phyloP scores from a whole-genome alignment of 2,113 vertebrate genomes.

The Centrocercus urophasianus region DNA sequence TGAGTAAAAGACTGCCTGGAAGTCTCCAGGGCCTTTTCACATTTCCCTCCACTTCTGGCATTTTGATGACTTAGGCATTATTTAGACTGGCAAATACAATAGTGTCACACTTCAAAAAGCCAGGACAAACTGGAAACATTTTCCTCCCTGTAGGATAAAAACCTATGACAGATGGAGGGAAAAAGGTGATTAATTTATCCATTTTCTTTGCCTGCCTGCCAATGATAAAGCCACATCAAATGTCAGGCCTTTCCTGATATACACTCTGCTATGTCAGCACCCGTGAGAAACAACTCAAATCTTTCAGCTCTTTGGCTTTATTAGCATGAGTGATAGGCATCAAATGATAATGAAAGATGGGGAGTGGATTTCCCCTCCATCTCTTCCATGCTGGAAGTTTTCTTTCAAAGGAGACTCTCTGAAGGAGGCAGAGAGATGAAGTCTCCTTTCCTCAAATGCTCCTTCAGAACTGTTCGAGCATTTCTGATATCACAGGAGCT shows the following conservation, averaged over 20 bases:
- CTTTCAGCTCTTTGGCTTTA: slow-evolving; percentile 22
- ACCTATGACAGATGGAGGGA: slow-evolving; percentile 12
- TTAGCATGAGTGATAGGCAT: not conserved
- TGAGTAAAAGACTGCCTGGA: not conserved
- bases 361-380: not conserved
- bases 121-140: slow-evolving; percentile 36
- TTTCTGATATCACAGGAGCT: not conserved
- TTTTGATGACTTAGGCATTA: not conserved
- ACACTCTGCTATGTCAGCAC: not conserved
- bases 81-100: not conserved
- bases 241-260: not conserved
- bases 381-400: not conserved
- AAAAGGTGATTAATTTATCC: slow-evolving; percentile 48
- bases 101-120: slow-evolving; percentile 41
- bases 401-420: not conserved
- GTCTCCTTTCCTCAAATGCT: not conserved
- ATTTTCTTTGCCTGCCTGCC: slow-evolving; percentile 17
- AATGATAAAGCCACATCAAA: slow-evolving; percentile 43
- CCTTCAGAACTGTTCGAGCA: not conserved
- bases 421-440: not conserved
- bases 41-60: not conserved
- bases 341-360: slow-evolving; percentile 15
- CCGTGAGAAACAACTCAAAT: not conserved
- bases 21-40: not conserved
- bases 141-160: not conserved